These are phyloP conservation scores for Silurus lanzhouensis DNA, from an alignment of 2,797 vertebrate species.

Conservation along the genomic window DNA sequence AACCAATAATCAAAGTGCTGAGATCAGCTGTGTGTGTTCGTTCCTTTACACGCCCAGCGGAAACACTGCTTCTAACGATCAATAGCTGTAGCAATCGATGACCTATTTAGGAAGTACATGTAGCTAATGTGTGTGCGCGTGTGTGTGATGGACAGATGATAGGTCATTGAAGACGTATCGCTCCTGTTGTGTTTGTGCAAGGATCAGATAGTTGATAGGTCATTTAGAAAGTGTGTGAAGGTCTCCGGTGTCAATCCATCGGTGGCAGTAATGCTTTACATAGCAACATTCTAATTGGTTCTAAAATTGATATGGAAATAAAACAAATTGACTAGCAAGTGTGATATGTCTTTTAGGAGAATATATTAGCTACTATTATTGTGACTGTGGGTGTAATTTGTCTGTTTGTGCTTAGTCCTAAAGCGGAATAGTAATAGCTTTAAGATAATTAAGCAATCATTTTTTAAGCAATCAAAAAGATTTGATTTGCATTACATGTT, in stretches of 20 bases:
- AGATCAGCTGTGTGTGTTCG: constrained; percentile 6
- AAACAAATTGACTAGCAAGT: background rate
- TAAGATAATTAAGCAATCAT: no score
- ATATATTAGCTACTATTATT: background rate
- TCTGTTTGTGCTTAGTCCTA: background rate
- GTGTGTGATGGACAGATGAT: background rate
- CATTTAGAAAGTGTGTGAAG: background rate
- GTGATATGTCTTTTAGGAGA: background rate
- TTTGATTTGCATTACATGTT: background rate
- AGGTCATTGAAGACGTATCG: background rate
- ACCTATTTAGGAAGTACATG: constrained; percentile 10
- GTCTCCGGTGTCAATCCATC: background rate
- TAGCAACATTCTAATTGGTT: background rate
- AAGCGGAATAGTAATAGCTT: background rate
- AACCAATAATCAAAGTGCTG: background rate
- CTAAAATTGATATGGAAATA: background rate
- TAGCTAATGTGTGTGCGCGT: background rate
- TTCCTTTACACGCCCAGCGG: background rate
- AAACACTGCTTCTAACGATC: background rate
- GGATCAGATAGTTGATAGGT: background rate
- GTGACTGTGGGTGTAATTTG: background rate
- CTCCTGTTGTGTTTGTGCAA: background rate
- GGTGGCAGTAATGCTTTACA: background rate
- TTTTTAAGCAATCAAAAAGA: no score
- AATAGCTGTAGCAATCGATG: constrained; percentile 11